phyloP scores from a whole-genome alignment of 2,888 invertebrate species.

The Drosophila hawaiiensis region DNA sequence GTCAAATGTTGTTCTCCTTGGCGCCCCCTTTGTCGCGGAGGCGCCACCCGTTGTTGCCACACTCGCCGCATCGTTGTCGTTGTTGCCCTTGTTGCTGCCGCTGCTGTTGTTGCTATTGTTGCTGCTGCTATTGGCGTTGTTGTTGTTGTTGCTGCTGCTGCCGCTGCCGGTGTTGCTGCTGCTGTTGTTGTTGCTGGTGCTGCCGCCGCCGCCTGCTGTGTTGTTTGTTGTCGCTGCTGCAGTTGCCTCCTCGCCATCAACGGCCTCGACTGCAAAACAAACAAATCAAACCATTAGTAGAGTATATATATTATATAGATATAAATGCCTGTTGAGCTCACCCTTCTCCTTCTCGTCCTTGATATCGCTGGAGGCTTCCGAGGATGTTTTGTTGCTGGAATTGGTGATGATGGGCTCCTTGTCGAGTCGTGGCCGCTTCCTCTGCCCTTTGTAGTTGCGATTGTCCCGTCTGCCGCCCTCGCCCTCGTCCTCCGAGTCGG shows the following conservation, averaged over 20 bases:
- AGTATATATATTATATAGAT: background rate
- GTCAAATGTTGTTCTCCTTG: conserved; percentile 85
- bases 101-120: conserved; percentile 50
- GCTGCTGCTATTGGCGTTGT: conserved; percentile 49
- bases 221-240: conserved; percentile 53
- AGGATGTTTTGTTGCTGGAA: conserved; percentile 67
- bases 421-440: conserved; percentile 91
- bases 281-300: background rate
- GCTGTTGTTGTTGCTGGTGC: conserved; percentile 35
- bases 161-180: conserved; percentile 31
- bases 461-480: conserved; percentile 88
- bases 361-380: conserved; percentile 81
- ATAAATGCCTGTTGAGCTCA: conserved; percentile 75
- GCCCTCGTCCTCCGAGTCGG: conserved; percentile 97
- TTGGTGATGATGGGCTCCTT: conserved; percentile 85
- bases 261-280: conserved; percentile 48
- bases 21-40: conserved; percentile 72
- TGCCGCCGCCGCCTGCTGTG: conserved; percentile 38
- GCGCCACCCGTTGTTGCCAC: conserved; percentile 41
- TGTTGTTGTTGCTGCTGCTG: conserved; percentile 61
- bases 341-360: conserved; percentile 90
- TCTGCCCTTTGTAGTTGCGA: conserved; percentile 87
- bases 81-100: conserved; percentile 31
- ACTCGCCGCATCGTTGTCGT: conserved; percentile 53
- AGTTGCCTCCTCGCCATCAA: conserved; percentile 60